Base-by-base conservation (phyloP, 2,113 vertebrate species). In the Zosterops borbonicus region DNA sequence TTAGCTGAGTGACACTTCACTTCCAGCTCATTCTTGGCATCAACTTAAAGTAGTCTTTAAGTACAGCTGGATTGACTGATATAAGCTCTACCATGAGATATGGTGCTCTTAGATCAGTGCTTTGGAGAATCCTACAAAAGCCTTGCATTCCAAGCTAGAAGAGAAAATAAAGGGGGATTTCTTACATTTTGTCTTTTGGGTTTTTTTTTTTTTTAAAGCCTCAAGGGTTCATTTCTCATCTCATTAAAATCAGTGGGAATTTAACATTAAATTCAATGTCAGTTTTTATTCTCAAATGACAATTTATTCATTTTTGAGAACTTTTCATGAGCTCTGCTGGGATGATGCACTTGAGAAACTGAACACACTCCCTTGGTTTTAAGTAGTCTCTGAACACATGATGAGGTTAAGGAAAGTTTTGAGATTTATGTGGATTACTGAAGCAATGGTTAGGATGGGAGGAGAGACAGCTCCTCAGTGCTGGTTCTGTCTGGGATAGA, bases 11-110 rank as follows among this genome's bases (percentile, higher is more conserved):
- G 92, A 68, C 73, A 74, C 8, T 85, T 90, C 33, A 47, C 47
- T 79, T 94, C 42, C 50, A 90, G 76, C 24, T 94, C 41, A 77
- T 67, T 92, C 52, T 87, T 96, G 83, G 37, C 67, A 83, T 42
- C 7, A 33, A 37, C 15, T 73, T 73, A 62, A 75, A 94, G 7
- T 3, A 91, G 29, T 28, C 71, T 70, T 69, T 47, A 47, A 47
- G 56, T 64, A 39, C 59, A 89, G 71, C 87, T 94, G 46, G 67
- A 58, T 14, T 56, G 42, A 67, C 39, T 63, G 74, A 74, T 63
- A 81, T 37, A 59, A 95, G 3, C n/a, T 79, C 46, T 47, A 8
- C 33, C 39, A 6, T 17, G 27, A 64, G 27, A 90, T 77, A 74
- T 77, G 19, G 12, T 63, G 29, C 27, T n/a, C 8, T 67, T 82